Conservation (phyloP, 1,140 invertebrate genomes). For the Pollicipes pollicipes region DNA sequence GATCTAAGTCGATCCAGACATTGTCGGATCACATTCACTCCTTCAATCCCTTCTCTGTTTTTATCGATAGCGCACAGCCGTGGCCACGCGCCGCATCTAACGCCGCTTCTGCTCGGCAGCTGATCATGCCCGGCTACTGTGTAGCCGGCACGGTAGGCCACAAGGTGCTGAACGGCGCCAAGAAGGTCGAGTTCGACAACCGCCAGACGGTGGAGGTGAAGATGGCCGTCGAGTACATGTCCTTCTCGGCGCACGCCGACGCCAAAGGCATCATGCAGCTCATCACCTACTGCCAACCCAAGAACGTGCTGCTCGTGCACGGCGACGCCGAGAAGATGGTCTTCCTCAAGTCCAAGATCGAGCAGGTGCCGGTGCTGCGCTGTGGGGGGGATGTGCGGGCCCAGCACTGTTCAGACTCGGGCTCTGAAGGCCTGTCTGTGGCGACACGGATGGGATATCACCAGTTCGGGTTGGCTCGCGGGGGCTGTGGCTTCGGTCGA, state of each 20-base stretch:
- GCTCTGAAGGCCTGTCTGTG: background rate
- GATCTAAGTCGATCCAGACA: no score
- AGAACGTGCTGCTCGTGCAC: conserved; percentile 94
- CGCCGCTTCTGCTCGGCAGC: conserved; percentile 20
- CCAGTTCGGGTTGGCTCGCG: background rate
- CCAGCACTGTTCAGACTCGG: background rate
- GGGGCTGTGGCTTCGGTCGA: no score
- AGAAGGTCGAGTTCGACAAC: conserved; percentile 92
- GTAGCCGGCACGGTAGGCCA: conserved; percentile 95
- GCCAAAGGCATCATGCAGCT: conserved; percentile 99
- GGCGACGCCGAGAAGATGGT: conserved; percentile 75
- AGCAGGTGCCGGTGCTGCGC: conserved; percentile 34
- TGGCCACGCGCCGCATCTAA: no score
- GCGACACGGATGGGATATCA: background rate
- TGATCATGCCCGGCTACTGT: conserved; percentile 99
- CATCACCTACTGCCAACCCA: conserved; percentile 92
- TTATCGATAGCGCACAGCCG: no score
- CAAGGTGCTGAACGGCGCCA: conserved; percentile 88
- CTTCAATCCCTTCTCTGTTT: no score
- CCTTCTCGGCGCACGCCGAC: conserved; percentile 98
- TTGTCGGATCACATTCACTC: no score
- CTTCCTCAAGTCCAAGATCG: conserved; percentile 81
- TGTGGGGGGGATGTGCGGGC: background rate
- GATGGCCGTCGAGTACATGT: conserved; percentile 93
- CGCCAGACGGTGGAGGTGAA: conserved; percentile 78